These are phyloP conservation scores for Capricornis sumatraensis DNA, from an alignment of 2,113 vertebrate genomes.

Conservation along the genomic window DNA sequence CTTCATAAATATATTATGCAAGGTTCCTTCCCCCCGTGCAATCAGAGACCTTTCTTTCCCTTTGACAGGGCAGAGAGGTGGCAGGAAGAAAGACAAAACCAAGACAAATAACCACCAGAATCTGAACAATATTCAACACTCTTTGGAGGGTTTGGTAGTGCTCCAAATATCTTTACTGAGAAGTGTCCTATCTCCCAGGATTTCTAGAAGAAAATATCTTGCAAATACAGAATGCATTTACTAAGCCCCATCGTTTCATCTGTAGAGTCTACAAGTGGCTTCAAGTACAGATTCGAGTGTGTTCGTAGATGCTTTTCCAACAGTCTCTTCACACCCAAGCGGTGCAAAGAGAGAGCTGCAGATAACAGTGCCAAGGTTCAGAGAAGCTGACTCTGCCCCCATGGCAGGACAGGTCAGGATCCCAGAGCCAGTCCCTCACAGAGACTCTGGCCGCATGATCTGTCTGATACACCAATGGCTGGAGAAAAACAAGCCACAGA, in stretches of 20 bases:
- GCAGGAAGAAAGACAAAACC: not conserved
- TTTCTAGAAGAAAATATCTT: not conserved
- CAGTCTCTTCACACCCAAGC: not conserved
- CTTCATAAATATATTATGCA: not conserved
- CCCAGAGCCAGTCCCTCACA: not conserved
- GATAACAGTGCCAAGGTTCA: not conserved
- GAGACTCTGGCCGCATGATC: not conserved
- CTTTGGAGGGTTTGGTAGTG: not conserved
- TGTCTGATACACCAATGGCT: not conserved
- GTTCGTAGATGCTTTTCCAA: not conserved
- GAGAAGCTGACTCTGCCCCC: not conserved
- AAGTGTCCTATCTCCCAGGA: not conserved
- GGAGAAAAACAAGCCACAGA: not conserved
- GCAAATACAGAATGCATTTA: not conserved
- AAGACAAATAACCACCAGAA: not conserved
- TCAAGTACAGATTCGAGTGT: conserved; percentile 34
- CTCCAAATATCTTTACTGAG: not conserved
- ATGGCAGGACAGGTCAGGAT: not conserved
- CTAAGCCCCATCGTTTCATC: not conserved
- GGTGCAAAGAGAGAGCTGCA: not conserved
- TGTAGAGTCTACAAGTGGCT: not conserved
- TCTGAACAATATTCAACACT: not conserved
- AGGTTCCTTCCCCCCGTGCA: not conserved
- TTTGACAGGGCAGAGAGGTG: not conserved
- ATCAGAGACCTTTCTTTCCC: not conserved